These are phyloP conservation scores for Lycocerus yunnanus DNA, from an alignment of 2,888 invertebrate species.

Conservation along the genomic window DNA sequence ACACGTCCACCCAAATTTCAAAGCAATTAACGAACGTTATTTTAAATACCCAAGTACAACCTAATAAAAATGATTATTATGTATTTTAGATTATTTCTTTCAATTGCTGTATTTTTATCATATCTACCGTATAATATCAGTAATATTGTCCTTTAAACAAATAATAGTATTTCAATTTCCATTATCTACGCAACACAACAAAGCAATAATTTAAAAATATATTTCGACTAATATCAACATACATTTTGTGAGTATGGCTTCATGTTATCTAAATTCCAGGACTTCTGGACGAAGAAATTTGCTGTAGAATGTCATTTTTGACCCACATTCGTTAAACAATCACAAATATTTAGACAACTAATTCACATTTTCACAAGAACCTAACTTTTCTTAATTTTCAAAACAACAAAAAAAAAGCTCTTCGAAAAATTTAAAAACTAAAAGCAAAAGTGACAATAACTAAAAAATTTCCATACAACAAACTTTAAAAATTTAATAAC, in stretches of 20 bases:
- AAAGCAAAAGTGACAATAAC: not conserved
- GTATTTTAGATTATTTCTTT: too few species aligned
- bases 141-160: not conserved
- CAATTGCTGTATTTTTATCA: not conserved
- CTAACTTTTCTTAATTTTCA: not conserved
- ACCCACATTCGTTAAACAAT: constrained; percentile 11
- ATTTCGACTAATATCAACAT: constrained; percentile 10
- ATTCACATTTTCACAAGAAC: constrained; percentile 21
- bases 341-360: constrained; percentile 14
- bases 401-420: not conserved
- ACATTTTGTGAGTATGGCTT: constrained; percentile 27
- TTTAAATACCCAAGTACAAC: too few species aligned
- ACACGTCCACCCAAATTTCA: not conserved
- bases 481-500: not conserved
- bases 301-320: constrained; percentile 15
- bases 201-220: not conserved
- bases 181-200: not conserved
- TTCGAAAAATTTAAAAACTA: not conserved
- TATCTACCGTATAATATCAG: not conserved
- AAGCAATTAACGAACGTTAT: not conserved
- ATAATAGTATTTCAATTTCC: not conserved
- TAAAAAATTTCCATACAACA: not conserved
- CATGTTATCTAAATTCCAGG: constrained; percentile 25
- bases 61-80: not conserved
- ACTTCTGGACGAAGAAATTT: constrained; percentile 12